phyloP scores from a whole-genome alignment of 2,888 invertebrate genomes.

The Plagodis pulveraria region DNA sequence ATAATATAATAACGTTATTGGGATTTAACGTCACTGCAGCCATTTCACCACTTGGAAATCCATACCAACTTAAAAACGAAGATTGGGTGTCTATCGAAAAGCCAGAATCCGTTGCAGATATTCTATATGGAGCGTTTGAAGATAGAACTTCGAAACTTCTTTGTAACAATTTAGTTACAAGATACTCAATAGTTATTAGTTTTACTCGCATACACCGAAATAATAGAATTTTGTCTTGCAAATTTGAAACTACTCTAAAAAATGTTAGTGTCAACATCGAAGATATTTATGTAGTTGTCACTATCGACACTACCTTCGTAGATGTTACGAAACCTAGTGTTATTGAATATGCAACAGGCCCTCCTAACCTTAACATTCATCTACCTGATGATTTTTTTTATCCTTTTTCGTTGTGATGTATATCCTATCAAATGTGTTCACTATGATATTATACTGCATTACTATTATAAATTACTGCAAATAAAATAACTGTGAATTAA shows the following conservation, averaged over 20 bases:
- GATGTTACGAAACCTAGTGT: conserved; percentile 62
- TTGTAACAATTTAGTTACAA: conserved; percentile 65
- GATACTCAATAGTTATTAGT: conserved; percentile 57
- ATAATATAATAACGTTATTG: conserved; percentile 49
- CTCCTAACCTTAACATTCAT: conserved; percentile 85
- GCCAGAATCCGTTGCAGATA: conserved; percentile 36
- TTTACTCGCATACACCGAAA: conserved; percentile 57
- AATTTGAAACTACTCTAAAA: conserved; percentile 41
- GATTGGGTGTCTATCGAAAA: conserved; percentile 59
- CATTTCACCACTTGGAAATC: conserved; percentile 70
- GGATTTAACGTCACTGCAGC: conserved; percentile 45
- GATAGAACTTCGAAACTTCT: conserved; percentile 51
- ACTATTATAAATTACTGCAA: conserved; percentile 48
- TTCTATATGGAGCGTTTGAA: conserved; percentile 55
- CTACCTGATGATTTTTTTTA: conserved; percentile 91
- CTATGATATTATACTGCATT: conserved; percentile 38
- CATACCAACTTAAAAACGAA: conserved; percentile 53
- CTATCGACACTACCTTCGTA: conserved; percentile 66
- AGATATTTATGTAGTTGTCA: conserved; percentile 59
- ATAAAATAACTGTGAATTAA: conserved; percentile 76
- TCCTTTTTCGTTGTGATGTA: conserved; percentile 81
- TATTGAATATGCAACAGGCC: conserved; percentile 81
- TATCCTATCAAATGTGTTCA: conserved; percentile 35
- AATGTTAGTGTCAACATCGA: conserved; percentile 60
- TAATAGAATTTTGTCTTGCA: conserved; percentile 60